phyloP scores from a whole-genome alignment of 2,888 invertebrate species.

The Nemurella pictetii region DNA sequence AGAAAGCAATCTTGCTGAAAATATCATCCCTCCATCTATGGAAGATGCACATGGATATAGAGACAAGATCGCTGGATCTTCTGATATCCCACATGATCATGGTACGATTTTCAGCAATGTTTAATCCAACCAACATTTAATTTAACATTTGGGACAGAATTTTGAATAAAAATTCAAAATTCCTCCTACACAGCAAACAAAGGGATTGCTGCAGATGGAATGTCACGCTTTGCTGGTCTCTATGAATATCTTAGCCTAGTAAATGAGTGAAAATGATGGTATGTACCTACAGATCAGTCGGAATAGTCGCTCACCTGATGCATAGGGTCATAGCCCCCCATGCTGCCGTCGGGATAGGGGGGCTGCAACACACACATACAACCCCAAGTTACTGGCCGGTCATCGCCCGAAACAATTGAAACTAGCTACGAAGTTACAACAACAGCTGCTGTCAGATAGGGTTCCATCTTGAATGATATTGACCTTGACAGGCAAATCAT shows the following conservation, averaged over 20 bases:
- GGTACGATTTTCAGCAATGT: no score
- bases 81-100: not conserved
- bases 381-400: conserved; percentile 12
- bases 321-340: conserved; percentile 86
- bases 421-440: not conserved
- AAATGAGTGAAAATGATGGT: conserved; percentile 23
- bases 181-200: no score
- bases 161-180: no score
- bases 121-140: no score
- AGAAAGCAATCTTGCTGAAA: no score
- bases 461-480: not conserved
- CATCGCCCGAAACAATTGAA: not conserved
- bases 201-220: not conserved
- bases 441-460: no score
- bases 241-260: not conserved
- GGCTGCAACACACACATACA: conserved; percentile 60
- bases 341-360: conserved; percentile 79
- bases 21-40: no score
- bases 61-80: not conserved
- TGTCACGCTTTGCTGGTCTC: not conserved
- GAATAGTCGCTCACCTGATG: conserved; percentile 68
- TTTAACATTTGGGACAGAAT: no score
- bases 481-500: not conserved
- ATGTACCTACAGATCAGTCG: conserved; percentile 40
- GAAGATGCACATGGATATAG: not conserved